Percentiles rank a stretch among this genome's conserved stretches.
phyloP scores from a whole-genome alignment of 2,888 invertebrate genomes.

The Torymus texanus region DNA sequence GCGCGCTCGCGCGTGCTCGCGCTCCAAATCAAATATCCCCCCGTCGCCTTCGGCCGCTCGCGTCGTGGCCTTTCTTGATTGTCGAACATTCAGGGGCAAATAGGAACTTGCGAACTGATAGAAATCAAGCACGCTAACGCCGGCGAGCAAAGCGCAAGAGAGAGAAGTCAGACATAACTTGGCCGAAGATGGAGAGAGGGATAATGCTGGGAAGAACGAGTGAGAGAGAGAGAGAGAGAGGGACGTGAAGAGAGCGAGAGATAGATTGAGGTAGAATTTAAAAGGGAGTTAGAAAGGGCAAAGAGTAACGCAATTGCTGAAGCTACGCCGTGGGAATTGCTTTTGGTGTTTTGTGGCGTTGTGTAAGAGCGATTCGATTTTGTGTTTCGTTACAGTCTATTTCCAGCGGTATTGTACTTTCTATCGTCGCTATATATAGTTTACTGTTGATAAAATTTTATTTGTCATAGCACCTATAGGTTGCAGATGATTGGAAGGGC shows the following conservation, averaged over 20 bases:
- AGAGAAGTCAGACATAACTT: slow-evolving; percentile 9
- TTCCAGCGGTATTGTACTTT: too few relatives aligned
- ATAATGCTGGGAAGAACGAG: background rate
- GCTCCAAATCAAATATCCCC: slow-evolving; percentile 47
- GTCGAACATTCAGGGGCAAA: slow-evolving; percentile 50
- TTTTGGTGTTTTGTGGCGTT: background rate
- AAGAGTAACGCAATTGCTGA: too few relatives aligned
- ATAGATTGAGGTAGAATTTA: background rate
- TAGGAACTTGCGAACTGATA: slow-evolving; percentile 43
- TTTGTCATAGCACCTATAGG: too few relatives aligned
- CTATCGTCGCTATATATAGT: too few relatives aligned
- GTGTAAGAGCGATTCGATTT: too few relatives aligned
- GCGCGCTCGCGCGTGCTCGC: too few relatives aligned
- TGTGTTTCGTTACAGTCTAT: too few relatives aligned
- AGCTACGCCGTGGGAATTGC: too few relatives aligned
- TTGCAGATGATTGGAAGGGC: too few relatives aligned
- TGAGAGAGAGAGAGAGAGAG: background rate
- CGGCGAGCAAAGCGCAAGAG: background rate
- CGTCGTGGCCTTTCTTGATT: slow-evolving; percentile 47
- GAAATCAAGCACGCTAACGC: slow-evolving; percentile 48
- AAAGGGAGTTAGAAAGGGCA: background rate
- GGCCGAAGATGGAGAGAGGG: background rate
- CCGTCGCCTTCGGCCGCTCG: background rate
- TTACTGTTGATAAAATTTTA: too few relatives aligned
- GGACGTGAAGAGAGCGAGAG: background rate